Evolutionary conservation across 2,888 invertebrate species (phyloP).

Genomic region (Mycogona germanica): DNA sequence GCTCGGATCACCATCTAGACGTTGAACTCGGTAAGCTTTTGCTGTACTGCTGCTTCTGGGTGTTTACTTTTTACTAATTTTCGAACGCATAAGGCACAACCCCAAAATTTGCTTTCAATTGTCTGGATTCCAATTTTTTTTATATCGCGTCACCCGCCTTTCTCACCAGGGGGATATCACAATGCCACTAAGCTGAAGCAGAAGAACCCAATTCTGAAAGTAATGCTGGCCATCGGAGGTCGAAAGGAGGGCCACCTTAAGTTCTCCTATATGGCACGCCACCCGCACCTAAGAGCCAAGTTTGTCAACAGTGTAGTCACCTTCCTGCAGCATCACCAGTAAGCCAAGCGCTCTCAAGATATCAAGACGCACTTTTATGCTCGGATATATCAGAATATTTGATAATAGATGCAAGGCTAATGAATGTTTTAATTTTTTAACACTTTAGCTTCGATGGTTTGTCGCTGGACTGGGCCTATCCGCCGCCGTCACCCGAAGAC

Average conservation of each 20-base stretch:
- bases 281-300: slow-evolving; percentile 26
- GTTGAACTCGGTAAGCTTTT: slow-evolving; percentile 14
- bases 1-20: slow-evolving; percentile 12
- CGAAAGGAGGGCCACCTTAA: slow-evolving; percentile 23
- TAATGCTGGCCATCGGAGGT: slow-evolving; percentile 24
- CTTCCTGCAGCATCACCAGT: slow-evolving; percentile 29
- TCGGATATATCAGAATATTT: not conserved
- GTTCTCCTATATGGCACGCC: slow-evolving; percentile 27
- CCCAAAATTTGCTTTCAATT: not conserved
- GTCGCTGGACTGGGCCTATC: slow-evolving; percentile 36
- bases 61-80: no score
- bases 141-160: not conserved
- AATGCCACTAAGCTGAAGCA: slow-evolving; percentile 24
- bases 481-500: slow-evolving; percentile 38
- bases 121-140: not conserved
- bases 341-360: no score
- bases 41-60: no score
- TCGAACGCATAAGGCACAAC: no score
- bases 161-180: slow-evolving; percentile 30
- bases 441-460: slow-evolving; percentile 32
- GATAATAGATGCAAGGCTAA: not conserved
- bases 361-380: no score
- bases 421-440: not conserved
- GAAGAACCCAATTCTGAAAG: slow-evolving; percentile 29
- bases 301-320: slow-evolving; percentile 31